Evolutionary conservation across 2,888 invertebrate genomes (phyloP), one percentile per base, ranked within the genome.

Genomic region (Heteromurus nitidus): DNA sequence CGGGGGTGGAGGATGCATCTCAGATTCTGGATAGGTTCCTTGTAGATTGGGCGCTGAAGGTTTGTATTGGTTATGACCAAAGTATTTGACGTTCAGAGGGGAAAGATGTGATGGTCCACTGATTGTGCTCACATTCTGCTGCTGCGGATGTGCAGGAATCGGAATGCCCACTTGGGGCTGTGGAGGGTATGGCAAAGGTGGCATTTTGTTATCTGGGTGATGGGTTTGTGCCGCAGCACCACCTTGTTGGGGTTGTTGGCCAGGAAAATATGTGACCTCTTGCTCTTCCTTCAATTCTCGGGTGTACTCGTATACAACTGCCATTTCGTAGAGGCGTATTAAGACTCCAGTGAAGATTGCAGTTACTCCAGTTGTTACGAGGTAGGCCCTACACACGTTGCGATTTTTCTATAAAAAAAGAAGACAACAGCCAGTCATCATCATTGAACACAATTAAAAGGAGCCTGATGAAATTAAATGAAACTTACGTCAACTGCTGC

Each of bases 241-340:
- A 3, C 20, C 20, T 11, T 53, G 53, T 26, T 42, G 42, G 0
- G 55, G 55, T 1, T 68, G 42, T 13, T 58, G 31, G n/a, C 75
- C 75, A 9, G 75, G 55, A 26, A 75, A 75, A n/a, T 75, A 75
- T 2, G 75, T 67, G n/a, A 75, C 75, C 36, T 75, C 75, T 31
- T 67, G 22, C 22, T 75, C 75, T 18, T 67, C 5, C 24, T 75
- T 75, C 22, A 75, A 16, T 20, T 77, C 69, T 2, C 42, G 28
- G 0, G 50, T 13, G 31, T 65, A 77, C 18, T 77, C 69, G 24
- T 77, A 58, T 5, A 69, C 77, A 11, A 77, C 58, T 16, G 68
- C 31, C 62, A 77, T 31, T 50, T 77, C 77, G n/a, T 62, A 77
- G n/a, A 77, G 47, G 5, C 77, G 68, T 20, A 77, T 11, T 9